phyloP scores from a whole-genome alignment of 2,113 vertebrate species.

The Syrrhaptes paradoxus region DNA sequence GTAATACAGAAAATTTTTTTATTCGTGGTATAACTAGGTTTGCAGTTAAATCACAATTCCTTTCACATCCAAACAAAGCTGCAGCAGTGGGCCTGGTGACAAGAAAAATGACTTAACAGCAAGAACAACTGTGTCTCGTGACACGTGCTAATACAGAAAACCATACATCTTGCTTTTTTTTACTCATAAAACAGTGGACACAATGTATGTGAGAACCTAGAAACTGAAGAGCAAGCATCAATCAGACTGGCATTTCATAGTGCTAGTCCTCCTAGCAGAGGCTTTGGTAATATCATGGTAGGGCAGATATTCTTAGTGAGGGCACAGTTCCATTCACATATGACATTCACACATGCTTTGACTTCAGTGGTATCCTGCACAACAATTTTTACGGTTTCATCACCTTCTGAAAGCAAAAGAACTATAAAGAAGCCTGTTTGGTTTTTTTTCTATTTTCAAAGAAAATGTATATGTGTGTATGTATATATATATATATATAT shows the following conservation, averaged over 20 bases:
- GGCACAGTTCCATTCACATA: not conserved
- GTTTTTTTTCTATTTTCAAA: not conserved
- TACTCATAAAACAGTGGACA: not conserved
- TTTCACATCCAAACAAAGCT: slow-evolving; percentile 2
- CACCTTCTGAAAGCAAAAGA: not conserved
- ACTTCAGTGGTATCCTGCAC: not conserved
- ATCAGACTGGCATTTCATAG: not conserved
- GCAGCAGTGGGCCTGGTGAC: not conserved
- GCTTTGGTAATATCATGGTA: not conserved
- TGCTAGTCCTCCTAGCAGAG: not conserved
- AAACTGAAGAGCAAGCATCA: slow-evolving; percentile 4
- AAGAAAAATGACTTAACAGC: slow-evolving; percentile 55
- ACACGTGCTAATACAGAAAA: not conserved
- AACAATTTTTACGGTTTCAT: not conserved
- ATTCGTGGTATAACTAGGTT: not conserved
- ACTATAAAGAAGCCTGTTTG: not conserved
- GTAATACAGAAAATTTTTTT: not conserved
- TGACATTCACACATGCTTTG: not conserved
- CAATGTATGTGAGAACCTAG: not conserved
- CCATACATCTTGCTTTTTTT: not conserved
- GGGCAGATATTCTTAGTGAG: not conserved
- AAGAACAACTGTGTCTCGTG: not conserved
- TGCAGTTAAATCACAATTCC: not conserved
- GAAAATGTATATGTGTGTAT: not conserved
- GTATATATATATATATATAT: too few relatives aligned